phyloP scores from a whole-genome alignment of 2,797 vertebrate genomes.

The Discoglossus pictus region DNA sequence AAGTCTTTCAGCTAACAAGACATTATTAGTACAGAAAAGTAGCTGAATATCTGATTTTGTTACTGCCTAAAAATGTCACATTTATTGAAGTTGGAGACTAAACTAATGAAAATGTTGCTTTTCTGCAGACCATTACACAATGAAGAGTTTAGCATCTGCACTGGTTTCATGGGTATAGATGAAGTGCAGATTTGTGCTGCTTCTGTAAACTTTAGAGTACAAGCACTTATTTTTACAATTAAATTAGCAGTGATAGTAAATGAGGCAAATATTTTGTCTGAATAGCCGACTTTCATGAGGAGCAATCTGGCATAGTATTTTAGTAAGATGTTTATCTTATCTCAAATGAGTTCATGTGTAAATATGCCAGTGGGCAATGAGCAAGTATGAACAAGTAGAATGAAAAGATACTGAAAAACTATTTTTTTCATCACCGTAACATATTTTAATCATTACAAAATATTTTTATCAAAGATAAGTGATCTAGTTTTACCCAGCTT shows the following conservation, averaged over 20 bases:
- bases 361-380: too few species aligned
- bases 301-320: too few species aligned
- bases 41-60: too few species aligned
- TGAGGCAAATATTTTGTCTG: background rate
- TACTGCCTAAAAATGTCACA: constrained; percentile 7
- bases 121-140: constrained; percentile 25
- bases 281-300: too few species aligned
- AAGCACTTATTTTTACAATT: constrained; percentile 8
- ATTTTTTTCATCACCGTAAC: too few species aligned
- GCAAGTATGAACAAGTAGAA: too few species aligned
- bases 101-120: constrained; percentile 17
- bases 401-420: too few species aligned
- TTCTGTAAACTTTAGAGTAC: background rate
- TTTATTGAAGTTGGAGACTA: background rate
- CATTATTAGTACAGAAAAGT: constrained; percentile 1
- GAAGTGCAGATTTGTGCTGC: constrained; percentile 8
- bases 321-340: too few species aligned
- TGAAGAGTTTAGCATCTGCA: constrained; percentile 24
- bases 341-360: too few species aligned
- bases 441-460: too few species aligned
- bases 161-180: constrained; percentile 8
- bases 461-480: too few species aligned
- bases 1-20: background rate
- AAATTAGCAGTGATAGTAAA: constrained; percentile 19
- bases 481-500: too few species aligned